phyloP scores from a whole-genome alignment of 2,797 vertebrate genomes.

The Delichon dasypus region DNA sequence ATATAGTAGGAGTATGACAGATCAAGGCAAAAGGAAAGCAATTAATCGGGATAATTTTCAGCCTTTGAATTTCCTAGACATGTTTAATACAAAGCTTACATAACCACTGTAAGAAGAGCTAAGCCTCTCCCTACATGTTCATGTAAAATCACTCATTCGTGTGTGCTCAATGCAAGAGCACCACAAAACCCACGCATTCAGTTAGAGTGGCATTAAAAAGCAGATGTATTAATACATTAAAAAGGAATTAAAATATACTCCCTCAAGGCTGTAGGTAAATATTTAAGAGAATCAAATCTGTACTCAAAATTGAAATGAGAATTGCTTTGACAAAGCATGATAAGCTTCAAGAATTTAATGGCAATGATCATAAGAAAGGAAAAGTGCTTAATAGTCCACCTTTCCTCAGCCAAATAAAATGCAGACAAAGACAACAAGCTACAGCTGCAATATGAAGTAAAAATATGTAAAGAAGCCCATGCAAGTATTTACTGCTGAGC shows the following conservation, averaged over 20 bases:
- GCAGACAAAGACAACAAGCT: not conserved
- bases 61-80: not conserved
- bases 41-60: conserved; percentile 38
- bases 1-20: not conserved
- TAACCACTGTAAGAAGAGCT: not conserved
- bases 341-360: not conserved
- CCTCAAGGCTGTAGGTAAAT: not conserved
- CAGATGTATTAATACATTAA: not conserved
- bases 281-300: not conserved
- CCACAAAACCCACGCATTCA: not conserved
- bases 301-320: not conserved
- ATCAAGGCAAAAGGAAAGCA: conserved; percentile 25
- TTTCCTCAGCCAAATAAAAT: conserved; percentile 13
- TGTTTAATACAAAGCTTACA: not conserved
- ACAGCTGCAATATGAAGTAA: not conserved
- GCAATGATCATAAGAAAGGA: not conserved
- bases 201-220: not conserved
- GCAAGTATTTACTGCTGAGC: not conserved
- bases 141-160: not conserved
- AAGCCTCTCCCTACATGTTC: not conserved
- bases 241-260: not conserved
- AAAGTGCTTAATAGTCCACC: not conserved
- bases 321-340: not conserved
- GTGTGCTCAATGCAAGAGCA: not conserved
- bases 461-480: conserved; percentile 5